Percentiles rank a stretch among this genome's conserved stretches.
Evolutionary conservation across 2,113 vertebrate genomes (phyloP).

Genomic region (Clarias batrachus): DNA sequence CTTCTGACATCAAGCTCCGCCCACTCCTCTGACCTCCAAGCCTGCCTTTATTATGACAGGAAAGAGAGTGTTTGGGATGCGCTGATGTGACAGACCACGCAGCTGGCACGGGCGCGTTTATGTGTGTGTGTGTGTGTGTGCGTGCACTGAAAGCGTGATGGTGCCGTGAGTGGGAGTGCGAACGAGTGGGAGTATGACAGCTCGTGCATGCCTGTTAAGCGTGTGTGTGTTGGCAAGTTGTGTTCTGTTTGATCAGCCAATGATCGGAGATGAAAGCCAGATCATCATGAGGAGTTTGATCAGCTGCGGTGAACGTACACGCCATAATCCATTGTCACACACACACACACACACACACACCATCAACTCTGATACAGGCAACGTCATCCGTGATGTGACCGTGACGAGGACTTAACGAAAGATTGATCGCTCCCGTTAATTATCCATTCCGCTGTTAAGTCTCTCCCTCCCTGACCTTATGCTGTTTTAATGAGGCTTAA

Average conservation of each 20-base stretch:
- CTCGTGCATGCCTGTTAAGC: constrained; percentile 31
- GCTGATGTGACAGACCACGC: constrained; percentile 30
- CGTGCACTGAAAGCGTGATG: constrained; percentile 29
- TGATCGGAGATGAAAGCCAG: constrained; percentile 60
- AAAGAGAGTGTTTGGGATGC: constrained; percentile 36
- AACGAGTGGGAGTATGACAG: constrained; percentile 43
- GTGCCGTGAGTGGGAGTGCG: constrained; percentile 42
- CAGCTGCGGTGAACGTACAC: constrained; percentile 48
- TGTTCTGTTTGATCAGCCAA: constrained; percentile 49
- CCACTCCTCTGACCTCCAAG: neutral
- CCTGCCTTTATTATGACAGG: neutral
- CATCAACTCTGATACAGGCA: too few relatives aligned
- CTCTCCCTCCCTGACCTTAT: constrained; percentile 55
- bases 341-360: neutral
- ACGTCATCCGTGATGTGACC: neutral
- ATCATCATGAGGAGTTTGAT: constrained; percentile 69
- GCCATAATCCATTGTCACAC: too few relatives aligned
- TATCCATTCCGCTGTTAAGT: constrained; percentile 2
- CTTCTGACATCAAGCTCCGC: neutral
- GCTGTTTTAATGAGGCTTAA: constrained; percentile 48
- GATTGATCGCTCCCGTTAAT: neutral
- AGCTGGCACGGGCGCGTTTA: constrained; percentile 39
- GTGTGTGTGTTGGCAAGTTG: constrained; percentile 47
- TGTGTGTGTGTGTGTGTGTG: constrained; percentile 35
- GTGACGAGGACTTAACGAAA: neutral